Percentiles rank a stretch among this genome's conserved stretches.
Evolutionary conservation across 2,113 vertebrate genomes (phyloP).

Genomic region (Gallinago media): DNA sequence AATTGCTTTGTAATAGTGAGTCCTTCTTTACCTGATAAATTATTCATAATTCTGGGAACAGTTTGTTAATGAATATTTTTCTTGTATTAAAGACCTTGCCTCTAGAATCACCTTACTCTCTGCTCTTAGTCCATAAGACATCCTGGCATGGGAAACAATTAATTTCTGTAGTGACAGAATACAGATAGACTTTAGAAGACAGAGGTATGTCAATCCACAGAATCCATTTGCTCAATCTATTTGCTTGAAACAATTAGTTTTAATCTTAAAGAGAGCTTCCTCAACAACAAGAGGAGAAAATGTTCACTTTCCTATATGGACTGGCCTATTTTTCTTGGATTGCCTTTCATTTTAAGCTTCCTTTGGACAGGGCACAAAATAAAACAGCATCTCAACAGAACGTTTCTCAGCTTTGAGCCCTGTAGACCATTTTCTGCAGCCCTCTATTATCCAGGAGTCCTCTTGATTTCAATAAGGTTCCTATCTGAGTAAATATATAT

Average conservation of each 20-base stretch:
- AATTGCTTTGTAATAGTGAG: not conserved
- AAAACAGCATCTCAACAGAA: not conserved
- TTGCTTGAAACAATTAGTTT: not conserved
- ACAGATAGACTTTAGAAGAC: not conserved
- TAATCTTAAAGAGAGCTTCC: not conserved
- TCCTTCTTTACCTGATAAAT: not conserved
- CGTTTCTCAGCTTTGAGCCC: not conserved
- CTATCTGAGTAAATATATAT: not conserved
- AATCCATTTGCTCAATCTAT: not conserved
- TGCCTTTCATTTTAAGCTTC: slow-evolving; percentile 24
- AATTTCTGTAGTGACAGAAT: not conserved
- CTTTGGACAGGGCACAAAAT: not conserved
- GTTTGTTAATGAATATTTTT: not conserved
- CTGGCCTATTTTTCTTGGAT: not conserved
- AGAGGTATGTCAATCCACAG: not conserved
- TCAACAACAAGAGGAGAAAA: slow-evolving; percentile 1
- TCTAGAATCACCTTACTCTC: not conserved
- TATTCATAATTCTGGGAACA: not conserved
- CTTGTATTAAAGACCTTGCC: not conserved
- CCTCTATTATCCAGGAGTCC: not conserved
- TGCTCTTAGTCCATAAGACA: not conserved
- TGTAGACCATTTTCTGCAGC: not conserved
- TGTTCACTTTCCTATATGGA: not conserved
- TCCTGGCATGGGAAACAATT: not conserved
- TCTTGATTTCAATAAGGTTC: not conserved